Evolutionary conservation across 2,113 vertebrate genomes (phyloP), one percentile per base, ranked within the genome.

Genomic region (Oryzias woworae): DNA sequence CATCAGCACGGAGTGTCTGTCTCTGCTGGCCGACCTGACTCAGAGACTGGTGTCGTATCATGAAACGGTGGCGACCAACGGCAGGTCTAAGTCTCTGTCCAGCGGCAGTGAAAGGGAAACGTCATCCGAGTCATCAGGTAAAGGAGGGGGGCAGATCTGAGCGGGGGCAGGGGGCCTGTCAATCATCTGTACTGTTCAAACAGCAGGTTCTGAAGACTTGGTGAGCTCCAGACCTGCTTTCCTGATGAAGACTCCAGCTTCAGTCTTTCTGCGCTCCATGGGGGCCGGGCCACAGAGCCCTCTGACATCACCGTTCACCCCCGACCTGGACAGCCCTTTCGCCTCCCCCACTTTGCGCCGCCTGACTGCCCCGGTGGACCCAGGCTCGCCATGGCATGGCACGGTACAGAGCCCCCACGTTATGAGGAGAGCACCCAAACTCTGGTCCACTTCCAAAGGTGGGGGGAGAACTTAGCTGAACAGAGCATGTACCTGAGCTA

Each of bases 371-470:
- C 72, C 77, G 26, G 71, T 89, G 65, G 94, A 94, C 26, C 86
- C 84, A 2, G 89, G 66, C 17, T 93, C 93, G 2, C 92, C 94
- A 5, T 93, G 93, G 91, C 87, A 88, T 18, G 92, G 92, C 31
- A 83, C 92, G 0, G 81, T 92, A 5, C 95, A 92, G 50, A 96
- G 94, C 80, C 93, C 95, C 16, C 91, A 92, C 3, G 4, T 95
- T 17, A 80, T 80, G 62, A 94, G 94, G 81, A 93, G 95, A 80
- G 92, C 75, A 1, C 94, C 94, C 22, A 94, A 95, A 73, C 90
- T 99, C 20, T 99, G 97, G 97, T 95, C 96, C 0, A 91, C 90
- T 0, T 71, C 87, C 71, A 90, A 94, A 79, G 94, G 96, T 98
- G 72, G 85, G 79, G 17, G 23, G 14, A 2, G 36, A 28, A 28